Evolutionary conservation across 2,797 vertebrate genomes (phyloP).

Genomic region (Florisuga fusca): DNA sequence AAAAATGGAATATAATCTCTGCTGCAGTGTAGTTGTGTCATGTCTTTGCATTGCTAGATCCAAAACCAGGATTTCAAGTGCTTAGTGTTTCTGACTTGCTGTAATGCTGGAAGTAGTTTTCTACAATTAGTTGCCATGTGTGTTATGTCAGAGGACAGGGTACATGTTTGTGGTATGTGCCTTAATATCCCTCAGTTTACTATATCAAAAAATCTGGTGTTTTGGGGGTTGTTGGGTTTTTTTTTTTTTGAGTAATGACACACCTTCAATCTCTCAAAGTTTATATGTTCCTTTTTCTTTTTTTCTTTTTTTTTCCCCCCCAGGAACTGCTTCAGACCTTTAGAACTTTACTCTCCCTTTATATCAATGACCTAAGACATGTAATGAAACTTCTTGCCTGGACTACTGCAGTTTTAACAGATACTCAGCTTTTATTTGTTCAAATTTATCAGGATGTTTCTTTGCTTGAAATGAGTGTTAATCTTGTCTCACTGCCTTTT

Average conservation of each 20-base stretch:
- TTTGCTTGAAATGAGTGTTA: neutral
- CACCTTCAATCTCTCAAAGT: neutral
- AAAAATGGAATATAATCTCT: neutral
- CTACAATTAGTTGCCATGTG: neutral
- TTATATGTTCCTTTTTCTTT: neutral
- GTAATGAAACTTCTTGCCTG: neutral
- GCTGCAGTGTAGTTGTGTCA: neutral
- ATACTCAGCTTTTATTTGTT: neutral
- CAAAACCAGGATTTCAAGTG: neutral
- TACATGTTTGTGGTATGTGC: neutral
- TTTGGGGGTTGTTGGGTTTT: no score
- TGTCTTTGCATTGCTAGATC: neutral
- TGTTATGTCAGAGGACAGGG: neutral
- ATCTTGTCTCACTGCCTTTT: neutral
- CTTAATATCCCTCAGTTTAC: neutral
- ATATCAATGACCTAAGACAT: neutral
- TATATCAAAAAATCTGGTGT: neutral
- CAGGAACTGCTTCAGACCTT: neutral
- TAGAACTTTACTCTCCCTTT: neutral
- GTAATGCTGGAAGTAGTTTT: neutral
- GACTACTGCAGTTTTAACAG: neutral
- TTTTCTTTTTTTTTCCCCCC: neutral
- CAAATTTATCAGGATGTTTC: neutral
- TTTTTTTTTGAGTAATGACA: neutral
- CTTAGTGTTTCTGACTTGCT: neutral